Evolutionary conservation across 2,797 vertebrate species (phyloP).

Genomic region (Schizothorax lantsangensis): DNA sequence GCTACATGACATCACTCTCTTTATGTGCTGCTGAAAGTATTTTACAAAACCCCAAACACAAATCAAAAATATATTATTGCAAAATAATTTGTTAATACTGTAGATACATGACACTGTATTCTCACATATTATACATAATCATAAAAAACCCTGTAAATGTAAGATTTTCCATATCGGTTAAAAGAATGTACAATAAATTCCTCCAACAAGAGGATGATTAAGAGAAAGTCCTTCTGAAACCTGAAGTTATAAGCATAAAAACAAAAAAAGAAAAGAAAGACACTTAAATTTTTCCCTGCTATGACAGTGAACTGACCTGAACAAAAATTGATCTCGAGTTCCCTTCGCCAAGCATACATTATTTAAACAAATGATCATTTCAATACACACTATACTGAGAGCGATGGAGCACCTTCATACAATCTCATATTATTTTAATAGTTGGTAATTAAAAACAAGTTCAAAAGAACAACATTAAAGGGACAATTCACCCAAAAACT

Average conservation of each 20-base stretch:
- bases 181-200: constrained; percentile 12
- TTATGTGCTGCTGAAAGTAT: constrained; percentile 65
- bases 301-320: neutral
- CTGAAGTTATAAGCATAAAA: constrained; percentile 28
- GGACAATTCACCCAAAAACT: neutral
- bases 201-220: neutral
- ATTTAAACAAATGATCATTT: constrained; percentile 11
- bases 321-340: neutral
- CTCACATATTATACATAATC: constrained; percentile 32
- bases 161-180: neutral
- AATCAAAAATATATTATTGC: constrained; percentile 60
- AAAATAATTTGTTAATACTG: constrained; percentile 55
- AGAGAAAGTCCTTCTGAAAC: neutral
- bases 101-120: constrained; percentile 37
- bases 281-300: neutral
- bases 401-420: neutral
- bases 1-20: constrained; percentile 63
- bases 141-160: constrained; percentile 6
- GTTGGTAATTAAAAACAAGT: neutral
- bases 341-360: constrained; percentile 6
- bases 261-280: neutral
- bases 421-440: neutral
- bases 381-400: neutral
- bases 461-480: neutral
- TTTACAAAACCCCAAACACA: constrained; percentile 31